These are phyloP conservation scores for Dicerorhinus sumatrensis DNA, from an alignment of 2,113 vertebrate species.

Conservation along the genomic window DNA sequence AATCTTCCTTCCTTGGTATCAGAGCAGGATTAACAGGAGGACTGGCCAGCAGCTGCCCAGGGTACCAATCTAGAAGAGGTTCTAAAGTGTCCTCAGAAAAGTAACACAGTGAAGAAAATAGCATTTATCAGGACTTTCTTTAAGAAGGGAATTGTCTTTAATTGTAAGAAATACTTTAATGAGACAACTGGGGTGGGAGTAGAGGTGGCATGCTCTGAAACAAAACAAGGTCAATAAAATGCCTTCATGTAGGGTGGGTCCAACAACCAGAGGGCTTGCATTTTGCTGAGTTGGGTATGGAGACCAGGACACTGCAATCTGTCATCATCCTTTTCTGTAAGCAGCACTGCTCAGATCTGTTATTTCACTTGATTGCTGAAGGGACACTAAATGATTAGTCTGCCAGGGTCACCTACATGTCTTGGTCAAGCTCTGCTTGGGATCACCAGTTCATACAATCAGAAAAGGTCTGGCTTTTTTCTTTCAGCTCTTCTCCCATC, in stretches of 20 bases:
- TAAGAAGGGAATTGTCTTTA: background rate
- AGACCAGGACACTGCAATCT: background rate
- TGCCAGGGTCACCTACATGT: background rate
- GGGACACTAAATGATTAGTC: background rate
- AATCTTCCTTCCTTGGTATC: background rate
- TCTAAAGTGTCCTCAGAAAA: background rate
- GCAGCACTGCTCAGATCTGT: background rate
- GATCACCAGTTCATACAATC: background rate
- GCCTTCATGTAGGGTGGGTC: background rate
- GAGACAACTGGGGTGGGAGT: background rate
- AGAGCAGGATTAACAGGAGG: background rate
- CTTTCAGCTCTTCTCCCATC: background rate
- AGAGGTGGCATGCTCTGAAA: background rate
- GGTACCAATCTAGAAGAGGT: background rate
- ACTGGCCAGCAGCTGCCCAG: background rate
- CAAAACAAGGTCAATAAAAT: background rate
- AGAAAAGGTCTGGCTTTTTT: constrained; percentile 5
- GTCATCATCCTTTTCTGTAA: background rate
- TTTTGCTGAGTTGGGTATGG: background rate
- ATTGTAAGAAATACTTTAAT: background rate
- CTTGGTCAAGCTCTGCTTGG: background rate
- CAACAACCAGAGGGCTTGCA: background rate
- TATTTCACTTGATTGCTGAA: background rate
- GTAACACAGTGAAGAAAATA: background rate
- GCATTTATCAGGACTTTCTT: background rate